phyloP scores from a whole-genome alignment of 2,797 vertebrate genomes.

The Buphagus erythrorhynchus region DNA sequence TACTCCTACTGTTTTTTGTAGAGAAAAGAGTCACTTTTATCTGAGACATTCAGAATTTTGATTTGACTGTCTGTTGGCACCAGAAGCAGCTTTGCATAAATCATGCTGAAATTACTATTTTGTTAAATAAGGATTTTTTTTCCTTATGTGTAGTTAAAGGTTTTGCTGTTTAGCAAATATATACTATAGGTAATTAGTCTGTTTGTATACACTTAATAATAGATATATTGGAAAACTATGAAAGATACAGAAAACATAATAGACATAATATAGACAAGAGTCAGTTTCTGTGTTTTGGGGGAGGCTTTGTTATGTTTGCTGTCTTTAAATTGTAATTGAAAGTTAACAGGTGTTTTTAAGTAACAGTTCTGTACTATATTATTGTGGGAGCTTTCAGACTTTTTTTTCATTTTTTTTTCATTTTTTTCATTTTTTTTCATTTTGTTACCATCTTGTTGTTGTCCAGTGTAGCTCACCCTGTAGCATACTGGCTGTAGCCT shows the following conservation, averaged over 20 bases:
- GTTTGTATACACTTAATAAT: neutral
- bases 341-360: neutral
- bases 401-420: no score
- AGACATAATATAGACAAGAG: neutral
- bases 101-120: neutral
- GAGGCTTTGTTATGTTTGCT: neutral
- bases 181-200: neutral
- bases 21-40: neutral
- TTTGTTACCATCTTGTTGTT: neutral
- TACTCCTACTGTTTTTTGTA: neutral
- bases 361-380: neutral
- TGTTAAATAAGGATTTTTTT: neutral
- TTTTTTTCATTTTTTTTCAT: no score
- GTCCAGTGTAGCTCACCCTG: neutral
- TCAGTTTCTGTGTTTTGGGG: neutral
- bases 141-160: neutral
- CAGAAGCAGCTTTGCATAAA: neutral
- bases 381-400: neutral
- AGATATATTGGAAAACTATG: neutral
- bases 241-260: neutral
- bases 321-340: neutral
- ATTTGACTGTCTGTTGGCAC: neutral
- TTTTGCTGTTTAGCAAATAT: neutral
- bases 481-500: neutral
- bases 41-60: neutral